Base-by-base conservation (phyloP, 2,113 vertebrate species). In the Noctilio leporinus region DNA sequence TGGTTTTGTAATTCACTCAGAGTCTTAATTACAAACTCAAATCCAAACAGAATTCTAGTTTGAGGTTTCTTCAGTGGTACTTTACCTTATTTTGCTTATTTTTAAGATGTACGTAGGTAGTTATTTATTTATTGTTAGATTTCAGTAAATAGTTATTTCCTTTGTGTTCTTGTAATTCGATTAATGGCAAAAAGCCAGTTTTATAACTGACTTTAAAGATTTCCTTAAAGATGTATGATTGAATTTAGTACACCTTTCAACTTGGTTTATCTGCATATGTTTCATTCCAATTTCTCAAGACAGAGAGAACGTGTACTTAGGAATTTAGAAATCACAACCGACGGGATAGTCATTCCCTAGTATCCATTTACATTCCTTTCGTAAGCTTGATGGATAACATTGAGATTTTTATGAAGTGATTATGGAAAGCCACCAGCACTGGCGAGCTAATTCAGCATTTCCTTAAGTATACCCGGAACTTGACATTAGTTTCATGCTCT, bases 251-350 rank as follows among this genome's bases (percentile, higher is more conserved):
- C 2, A 94, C 1, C 20, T 97, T 96, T 96, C 77, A 47, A 62
- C 22, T 53, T 95, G 59, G 59, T 94, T 1, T 94, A 35, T 33
- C 26, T 11, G 11, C n/a, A n/a, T n/a, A 24, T 24, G 57, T 35
- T 92, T 95, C 16, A 88, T 3, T 82, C 77, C 24, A 55, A 35
- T 78, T 80, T 77, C 77, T 82, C 91, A 78, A 96, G 96, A 92
- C 24, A 51, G 55, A 94, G 57, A 53, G 65, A 92, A n/a, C 12
- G n/a, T 86, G 43, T 35, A 53, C 45, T 91, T 78, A 69, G 38
- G 72, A 80, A 86, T 78, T 69, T 78, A 78, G 93, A 49, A 83
- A 55, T 91, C 49, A 47, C 17, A 4, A 22, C 57, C 55, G 43
- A 49, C 28, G 43, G 38, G 38, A 69, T 10, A 45, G 22, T 94